phyloP scores from a whole-genome alignment of 2,888 invertebrate species.

The Hyppa rectilinea region DNA sequence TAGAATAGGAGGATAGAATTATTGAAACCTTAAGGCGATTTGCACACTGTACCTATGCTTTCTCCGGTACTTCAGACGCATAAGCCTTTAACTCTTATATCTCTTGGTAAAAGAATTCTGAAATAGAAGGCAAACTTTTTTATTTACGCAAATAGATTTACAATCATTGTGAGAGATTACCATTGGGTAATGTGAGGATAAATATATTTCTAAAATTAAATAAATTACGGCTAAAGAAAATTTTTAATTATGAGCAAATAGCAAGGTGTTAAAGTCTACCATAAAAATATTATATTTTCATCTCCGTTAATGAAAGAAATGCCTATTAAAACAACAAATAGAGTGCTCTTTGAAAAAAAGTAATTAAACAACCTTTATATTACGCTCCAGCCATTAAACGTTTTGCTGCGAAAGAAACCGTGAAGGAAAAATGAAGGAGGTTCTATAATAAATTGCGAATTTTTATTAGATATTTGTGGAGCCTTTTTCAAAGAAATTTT shows the following conservation, averaged over 20 bases:
- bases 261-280: constrained; percentile 14
- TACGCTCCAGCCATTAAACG: constrained; percentile 47
- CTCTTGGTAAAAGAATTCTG: too few species aligned
- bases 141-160: too few species aligned
- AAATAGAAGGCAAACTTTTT: too few species aligned
- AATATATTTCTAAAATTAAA: background rate
- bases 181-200: background rate
- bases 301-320: constrained; percentile 64
- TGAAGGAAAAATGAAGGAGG: constrained; percentile 7
- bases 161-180: background rate
- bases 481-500: background rate
- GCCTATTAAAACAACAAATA: constrained; percentile 67
- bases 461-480: constrained; percentile 30
- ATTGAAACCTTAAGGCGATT: background rate
- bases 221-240: background rate
- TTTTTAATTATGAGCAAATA: constrained; percentile 22
- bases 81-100: background rate
- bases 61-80: background rate
- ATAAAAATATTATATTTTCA: constrained; percentile 56
- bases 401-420: constrained; percentile 17
- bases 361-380: constrained; percentile 67
- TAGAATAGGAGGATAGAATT: too few species aligned
- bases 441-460: constrained; percentile 25
- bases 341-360: constrained; percentile 64
- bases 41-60: too few species aligned